Base-by-base conservation (phyloP, 2,888 invertebrate genomes). In the Dasysyrphus tricinctus region DNA sequence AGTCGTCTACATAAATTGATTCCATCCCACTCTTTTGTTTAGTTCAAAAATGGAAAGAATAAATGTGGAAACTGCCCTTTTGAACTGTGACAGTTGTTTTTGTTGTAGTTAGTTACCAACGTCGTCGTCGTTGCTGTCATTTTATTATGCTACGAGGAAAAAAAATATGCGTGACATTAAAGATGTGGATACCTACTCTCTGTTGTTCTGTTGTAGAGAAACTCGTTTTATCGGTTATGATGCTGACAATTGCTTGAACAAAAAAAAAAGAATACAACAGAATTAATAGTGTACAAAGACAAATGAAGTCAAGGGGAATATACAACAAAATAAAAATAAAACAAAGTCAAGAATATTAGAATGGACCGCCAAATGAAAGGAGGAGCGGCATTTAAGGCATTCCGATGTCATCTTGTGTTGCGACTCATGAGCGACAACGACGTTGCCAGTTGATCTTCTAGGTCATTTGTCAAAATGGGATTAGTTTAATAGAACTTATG, bases 51-150 rank as follows among this genome's bases (percentile, higher is more conserved):
- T 7, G 29, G 16, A 65, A 32, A 19, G 54, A 79, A 73, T 76
- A 75, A 75, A 67, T 79, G 39, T 63, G 83, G 51, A 79, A 80
- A 80, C 76, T 84, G 72, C 72, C 84, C 84, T 80, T 84, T 67
- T 80, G 76, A 84, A 73, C 84, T 67, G 34, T 84, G 75, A 76
- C 72, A 80, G 75, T 72, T 73, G 70, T 72, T 2, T 14, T 44
- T 42, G 14, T 44, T 42, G 42, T 14, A 14, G 42, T 42, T 42
- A 44, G 4, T 14, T 42, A 42, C n/a, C 7, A n/a, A n/a, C n/a
- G 6, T n/a, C 44, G 14, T 42, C 44, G 14, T 42, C 42, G 44
- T n/a, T 34, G 65, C 16, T 65, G 47, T 65, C 44, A 49, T 49
- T 34, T 65, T 34, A 29, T 16, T 16, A 19, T 49, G 47, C n/a